Base-by-base conservation (phyloP, 92 coral and sea anemone genomes). In the Heliopora coerulea region DNA sequence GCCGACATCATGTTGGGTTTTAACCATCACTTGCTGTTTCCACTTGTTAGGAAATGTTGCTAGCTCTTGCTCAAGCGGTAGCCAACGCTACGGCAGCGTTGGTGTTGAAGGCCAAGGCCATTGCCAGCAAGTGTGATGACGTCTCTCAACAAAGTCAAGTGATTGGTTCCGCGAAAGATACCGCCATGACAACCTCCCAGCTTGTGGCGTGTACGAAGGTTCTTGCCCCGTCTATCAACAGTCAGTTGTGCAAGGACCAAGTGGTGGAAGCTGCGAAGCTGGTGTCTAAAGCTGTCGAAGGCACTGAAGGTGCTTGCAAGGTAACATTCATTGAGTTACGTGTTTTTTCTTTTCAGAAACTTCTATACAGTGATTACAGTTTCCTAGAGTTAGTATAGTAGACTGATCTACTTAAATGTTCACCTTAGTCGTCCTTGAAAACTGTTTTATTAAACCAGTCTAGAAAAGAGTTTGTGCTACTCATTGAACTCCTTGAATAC, bases 61-160 rank as follows among this genome's bases (percentile, higher is more conserved):
- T 93, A 11, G 91, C 91, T 34, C 88, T 93, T 32, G 98, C 98
- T 5, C 99, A 95, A 77, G 96, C 96, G 48, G 99, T 95, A 39
- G 99, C 99, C 50, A 95, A 95, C 72, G 99, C 99, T n/a, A 88
- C 96, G 39, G 99, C 96, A 9, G 86, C 99, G 0, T 78, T 95
- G 59, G 99, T 95, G 14, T 81, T 95, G 63, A 95, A 90, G 54
- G 96, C 97, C 41, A 95, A 95, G 82, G 89, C 87, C 79, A 83
- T 95, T 4, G 99, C 99, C 29, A 95, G 99, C 49, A 91, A 90
- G 78, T 95, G 95, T 60, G 88, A 86, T 27, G 99, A 95, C 79
- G 91, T 91, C 19, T 84, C 88, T 0, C 85, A 75, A 12, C 99
- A 95, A 56, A 77, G 87, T 32, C 89, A 90, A 49, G 96, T 95